Evolutionary conservation across 64 coral and sea anemone genomes (phyloP).

Genomic region (Hydrozoanthus tunicans): DNA sequence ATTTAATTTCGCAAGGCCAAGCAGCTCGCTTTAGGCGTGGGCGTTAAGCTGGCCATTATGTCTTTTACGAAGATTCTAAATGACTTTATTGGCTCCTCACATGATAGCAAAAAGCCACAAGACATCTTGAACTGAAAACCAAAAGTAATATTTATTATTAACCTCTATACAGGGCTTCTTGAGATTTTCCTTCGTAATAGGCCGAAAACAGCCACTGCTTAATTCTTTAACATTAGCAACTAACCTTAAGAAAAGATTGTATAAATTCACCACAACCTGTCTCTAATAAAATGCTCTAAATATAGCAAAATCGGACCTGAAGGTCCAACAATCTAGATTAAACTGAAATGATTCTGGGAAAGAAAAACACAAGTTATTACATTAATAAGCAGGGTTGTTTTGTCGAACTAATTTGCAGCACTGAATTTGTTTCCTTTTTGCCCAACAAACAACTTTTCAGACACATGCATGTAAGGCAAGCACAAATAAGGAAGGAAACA

Average conservation of each 20-base stretch:
- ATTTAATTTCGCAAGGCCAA: neutral
- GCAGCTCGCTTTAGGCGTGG: neutral
- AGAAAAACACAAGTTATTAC: no score
- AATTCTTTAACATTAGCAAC: neutral
- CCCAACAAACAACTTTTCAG: no score
- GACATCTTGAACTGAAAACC: neutral
- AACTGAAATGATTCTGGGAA: no score
- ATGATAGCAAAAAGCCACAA: conserved; percentile 28
- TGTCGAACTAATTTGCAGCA: no score
- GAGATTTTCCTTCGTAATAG: conserved; percentile 1
- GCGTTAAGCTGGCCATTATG: conserved; percentile 6
- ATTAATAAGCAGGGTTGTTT: no score
- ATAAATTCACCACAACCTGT: conserved; percentile 1
- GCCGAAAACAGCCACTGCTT: neutral
- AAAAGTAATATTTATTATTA: conserved; percentile 12
- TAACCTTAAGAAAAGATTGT: neutral
- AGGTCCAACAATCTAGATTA: no score
- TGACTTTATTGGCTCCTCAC: conserved; percentile 14
- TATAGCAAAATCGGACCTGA: no score
- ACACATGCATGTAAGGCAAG: no score
- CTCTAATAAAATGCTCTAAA: neutral
- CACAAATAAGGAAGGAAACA: no score
- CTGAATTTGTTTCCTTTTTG: no score
- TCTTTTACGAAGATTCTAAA: conserved; percentile 3
- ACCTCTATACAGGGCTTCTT: conserved; percentile 28